A percentile compares a stretch with the other conserved stretches of the same genome.
These are phyloP conservation scores for Tautogolabrus adspersus DNA, from an alignment of 2,113 vertebrate species.

Conservation along the genomic window DNA sequence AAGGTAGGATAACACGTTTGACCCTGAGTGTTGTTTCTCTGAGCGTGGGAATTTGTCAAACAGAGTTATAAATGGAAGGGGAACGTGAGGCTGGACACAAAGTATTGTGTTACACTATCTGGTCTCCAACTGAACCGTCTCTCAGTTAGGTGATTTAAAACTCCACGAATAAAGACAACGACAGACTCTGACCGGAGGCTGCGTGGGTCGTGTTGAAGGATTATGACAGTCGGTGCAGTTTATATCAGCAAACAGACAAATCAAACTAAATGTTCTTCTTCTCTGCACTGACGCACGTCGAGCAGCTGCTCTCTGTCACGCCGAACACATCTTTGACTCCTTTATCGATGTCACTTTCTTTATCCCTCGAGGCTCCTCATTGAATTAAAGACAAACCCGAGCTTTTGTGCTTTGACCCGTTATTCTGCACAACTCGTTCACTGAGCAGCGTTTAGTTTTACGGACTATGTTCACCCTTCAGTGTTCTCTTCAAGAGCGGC, in stretches of 20 bases:
- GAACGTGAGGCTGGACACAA: background rate
- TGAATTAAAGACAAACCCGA: background rate
- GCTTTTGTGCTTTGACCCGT: too few relatives aligned
- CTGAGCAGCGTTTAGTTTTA: background rate
- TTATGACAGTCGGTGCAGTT: background rate
- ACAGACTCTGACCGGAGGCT: too few relatives aligned
- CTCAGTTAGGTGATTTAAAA: too few relatives aligned
- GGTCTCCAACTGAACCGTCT: too few relatives aligned
- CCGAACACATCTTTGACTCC: background rate
- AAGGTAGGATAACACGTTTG: slow-evolving; percentile 72
- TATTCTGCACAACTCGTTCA: background rate
- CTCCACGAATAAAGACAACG: too few relatives aligned
- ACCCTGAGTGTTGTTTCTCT: slow-evolving; percentile 5
- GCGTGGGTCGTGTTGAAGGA: too few relatives aligned
- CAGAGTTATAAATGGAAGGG: background rate
- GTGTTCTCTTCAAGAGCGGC: too few relatives aligned
- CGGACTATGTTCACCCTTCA: too few relatives aligned
- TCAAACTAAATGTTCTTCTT: background rate
- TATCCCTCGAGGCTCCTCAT: background rate
- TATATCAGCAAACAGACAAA: background rate
- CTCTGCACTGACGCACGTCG: background rate
- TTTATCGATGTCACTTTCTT: background rate
- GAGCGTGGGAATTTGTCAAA: slow-evolving; percentile 23
- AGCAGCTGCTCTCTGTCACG: slow-evolving; percentile 5
- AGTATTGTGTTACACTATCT: slow-evolving; percentile 31